Evolutionary conservation across 2,888 invertebrate genomes (phyloP).

Genomic region (Lamellibrachia satsuma): DNA sequence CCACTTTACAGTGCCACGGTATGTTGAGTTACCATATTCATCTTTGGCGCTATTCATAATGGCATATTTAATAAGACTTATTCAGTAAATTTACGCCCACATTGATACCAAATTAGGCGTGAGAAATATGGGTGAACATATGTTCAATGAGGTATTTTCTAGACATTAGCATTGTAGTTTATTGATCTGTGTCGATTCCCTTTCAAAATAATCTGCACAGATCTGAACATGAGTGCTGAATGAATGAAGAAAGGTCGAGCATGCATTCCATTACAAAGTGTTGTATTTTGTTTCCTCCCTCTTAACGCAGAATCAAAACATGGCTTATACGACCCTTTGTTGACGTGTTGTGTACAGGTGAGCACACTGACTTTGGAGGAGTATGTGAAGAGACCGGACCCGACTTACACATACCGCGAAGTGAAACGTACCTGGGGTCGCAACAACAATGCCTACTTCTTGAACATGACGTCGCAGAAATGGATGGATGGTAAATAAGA

Average conservation of each 20-base stretch:
- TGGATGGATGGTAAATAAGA: slow-evolving; percentile 7
- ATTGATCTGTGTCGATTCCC: too few species aligned
- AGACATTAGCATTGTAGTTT: too few species aligned
- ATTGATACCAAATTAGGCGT: too few species aligned
- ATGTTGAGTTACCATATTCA: neutral
- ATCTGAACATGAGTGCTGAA: too few species aligned
- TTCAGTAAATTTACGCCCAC: too few species aligned
- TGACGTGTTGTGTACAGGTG: neutral
- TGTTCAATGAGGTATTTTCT: too few species aligned
- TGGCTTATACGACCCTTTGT: neutral
- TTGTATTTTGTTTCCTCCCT: too few species aligned
- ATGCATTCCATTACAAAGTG: too few species aligned
- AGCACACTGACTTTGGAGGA: neutral
- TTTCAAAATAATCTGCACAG: too few species aligned
- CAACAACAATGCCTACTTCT: neutral
- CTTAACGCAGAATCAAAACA: neutral
- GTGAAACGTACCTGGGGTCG: neutral
- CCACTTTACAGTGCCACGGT: neutral
- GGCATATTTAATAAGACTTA: neutral
- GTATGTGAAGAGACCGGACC: neutral
- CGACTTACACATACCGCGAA: neutral
- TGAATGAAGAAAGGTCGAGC: too few species aligned
- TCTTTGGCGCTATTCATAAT: neutral
- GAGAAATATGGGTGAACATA: too few species aligned
- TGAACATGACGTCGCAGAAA: neutral